Percentiles rank a stretch among this genome's conserved stretches.
These are phyloP conservation scores for Atrichornis clamosus DNA, from an alignment of 2,113 vertebrate species.

Conservation along the genomic window DNA sequence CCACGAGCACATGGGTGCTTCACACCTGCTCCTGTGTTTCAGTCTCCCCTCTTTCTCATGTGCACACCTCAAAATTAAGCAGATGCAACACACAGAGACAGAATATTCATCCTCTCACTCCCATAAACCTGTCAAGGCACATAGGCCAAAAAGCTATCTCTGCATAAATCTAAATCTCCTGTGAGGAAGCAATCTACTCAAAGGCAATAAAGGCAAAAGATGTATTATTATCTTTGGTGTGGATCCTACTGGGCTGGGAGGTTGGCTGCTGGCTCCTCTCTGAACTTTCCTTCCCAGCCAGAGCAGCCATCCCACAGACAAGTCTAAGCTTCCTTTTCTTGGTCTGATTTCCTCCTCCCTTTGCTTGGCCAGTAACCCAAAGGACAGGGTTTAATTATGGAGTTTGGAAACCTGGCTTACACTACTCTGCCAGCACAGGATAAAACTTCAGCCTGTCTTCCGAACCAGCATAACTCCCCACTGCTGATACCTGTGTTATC, in stretches of 20 bases:
- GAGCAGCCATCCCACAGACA: slow-evolving; percentile 50
- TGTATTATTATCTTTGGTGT: slow-evolving; percentile 65
- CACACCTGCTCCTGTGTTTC: neutral
- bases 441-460: slow-evolving; percentile 12
- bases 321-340: slow-evolving; percentile 44
- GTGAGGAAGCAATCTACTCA: slow-evolving; percentile 58
- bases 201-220: slow-evolving; percentile 59
- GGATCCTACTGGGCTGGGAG: slow-evolving; percentile 56
- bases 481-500: neutral
- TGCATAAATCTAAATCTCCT: slow-evolving; percentile 58
- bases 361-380: slow-evolving; percentile 44
- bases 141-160: slow-evolving; percentile 55
- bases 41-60: slow-evolving; percentile 13
- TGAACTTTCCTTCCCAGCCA: slow-evolving; percentile 55
- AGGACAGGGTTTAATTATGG: slow-evolving; percentile 43
- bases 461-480: neutral
- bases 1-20: neutral
- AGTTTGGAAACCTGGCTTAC: slow-evolving; percentile 24
- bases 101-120: slow-evolving; percentile 48
- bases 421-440: neutral
- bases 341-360: slow-evolving; percentile 37
- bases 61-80: slow-evolving; percentile 51
- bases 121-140: slow-evolving; percentile 57
- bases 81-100: neutral
- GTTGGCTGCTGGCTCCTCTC: slow-evolving; percentile 52